Percentiles rank a stretch among this genome's conserved stretches.
These are phyloP conservation scores for Pimpla rufipes DNA, from an alignment of 2,888 invertebrate species.

Conservation along the genomic window DNA sequence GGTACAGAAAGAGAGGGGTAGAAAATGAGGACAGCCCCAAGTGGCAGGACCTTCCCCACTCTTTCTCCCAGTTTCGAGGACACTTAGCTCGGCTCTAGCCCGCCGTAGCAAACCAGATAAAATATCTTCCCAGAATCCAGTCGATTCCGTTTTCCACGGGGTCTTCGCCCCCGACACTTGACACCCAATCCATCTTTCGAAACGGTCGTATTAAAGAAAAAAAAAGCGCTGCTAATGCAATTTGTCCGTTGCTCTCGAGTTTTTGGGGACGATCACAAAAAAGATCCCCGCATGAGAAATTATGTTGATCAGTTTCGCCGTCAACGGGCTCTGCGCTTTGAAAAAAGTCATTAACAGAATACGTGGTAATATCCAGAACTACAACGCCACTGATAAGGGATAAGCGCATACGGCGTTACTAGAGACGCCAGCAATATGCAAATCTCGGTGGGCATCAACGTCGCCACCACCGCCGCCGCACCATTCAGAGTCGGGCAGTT, in stretches of 20 bases:
- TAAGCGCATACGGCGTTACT: constrained; percentile 18
- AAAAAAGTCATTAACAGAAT: constrained; percentile 20
- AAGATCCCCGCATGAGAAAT: neutral
- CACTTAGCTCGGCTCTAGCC: constrained; percentile 2
- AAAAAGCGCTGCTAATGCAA: neutral
- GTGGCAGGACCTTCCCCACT: constrained; percentile 21
- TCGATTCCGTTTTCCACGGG: neutral
- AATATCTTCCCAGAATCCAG: constrained; percentile 12
- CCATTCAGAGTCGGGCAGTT: constrained; percentile 63
- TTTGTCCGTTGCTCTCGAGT: neutral
- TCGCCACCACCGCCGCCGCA: constrained; percentile 47
- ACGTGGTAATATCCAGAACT: constrained; percentile 10
- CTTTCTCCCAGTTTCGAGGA: constrained; percentile 22
- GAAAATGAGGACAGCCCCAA: constrained; percentile 23
- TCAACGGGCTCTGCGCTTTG: neutral
- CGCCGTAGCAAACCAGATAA: constrained; percentile 5
- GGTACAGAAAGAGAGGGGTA: neutral
- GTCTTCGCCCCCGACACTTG: neutral
- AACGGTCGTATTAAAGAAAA: neutral
- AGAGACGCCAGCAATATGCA: constrained; percentile 77
- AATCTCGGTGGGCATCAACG: constrained; percentile 74
- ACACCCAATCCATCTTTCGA: constrained; percentile 8
- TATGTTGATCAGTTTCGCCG: neutral
- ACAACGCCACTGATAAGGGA: constrained; percentile 19
- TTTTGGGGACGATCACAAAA: neutral